Evolutionary conservation across 2,113 vertebrate species (phyloP), one percentile per base, ranked within the genome.

Genomic region (Microcebus griseorufus): DNA sequence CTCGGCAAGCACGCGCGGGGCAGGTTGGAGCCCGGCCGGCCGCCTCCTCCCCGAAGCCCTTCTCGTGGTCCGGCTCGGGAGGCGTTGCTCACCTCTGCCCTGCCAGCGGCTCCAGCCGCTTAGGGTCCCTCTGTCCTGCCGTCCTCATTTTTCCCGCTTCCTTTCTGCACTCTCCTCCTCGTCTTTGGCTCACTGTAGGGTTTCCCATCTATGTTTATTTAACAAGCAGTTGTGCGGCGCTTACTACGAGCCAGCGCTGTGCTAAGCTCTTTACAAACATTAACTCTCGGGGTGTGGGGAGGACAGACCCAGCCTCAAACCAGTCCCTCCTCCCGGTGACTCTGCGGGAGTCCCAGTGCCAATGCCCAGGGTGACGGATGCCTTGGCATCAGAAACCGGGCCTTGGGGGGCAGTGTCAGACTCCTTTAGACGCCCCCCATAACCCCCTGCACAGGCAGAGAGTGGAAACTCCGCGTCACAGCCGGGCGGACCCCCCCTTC

Each of bases 321-420:
- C 9, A 88, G 17, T 70, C 34, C 51, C 25, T 92, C 72, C 23
- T 17, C 27, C 39, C 29, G 3, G 6, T 0, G 48, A 53, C n/a
- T 23, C 87, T 53, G 10, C 0, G 17, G 78, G 55, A 18, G 37
- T 58, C 39, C 14, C 2, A 1, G 32, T 29, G 3, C 6, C 1
- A 3, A 20, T 12, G 6, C 42, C 69, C 45, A 1, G 0, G 1
- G 5, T 2, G 34, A 48, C 0, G 0, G 42, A 29, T 0, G 55
- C 34, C 3, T 9, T 29, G 75, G 55, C 48, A 25, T 62, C 9
- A 34, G 97, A 64, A 73, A 29, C 22, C 64, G 76, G 1, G 6
- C 11, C 23, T 5, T 1, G 0, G 60, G 45, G 58, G 32, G 45
- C 23, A 8, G 22, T 45, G 16, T 1, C 18, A 27, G 25, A 42